Evolutionary conservation across 2,113 vertebrate genomes (phyloP), one percentile per base, ranked within the genome.

Genomic region (Grammomys surdaster): DNA sequence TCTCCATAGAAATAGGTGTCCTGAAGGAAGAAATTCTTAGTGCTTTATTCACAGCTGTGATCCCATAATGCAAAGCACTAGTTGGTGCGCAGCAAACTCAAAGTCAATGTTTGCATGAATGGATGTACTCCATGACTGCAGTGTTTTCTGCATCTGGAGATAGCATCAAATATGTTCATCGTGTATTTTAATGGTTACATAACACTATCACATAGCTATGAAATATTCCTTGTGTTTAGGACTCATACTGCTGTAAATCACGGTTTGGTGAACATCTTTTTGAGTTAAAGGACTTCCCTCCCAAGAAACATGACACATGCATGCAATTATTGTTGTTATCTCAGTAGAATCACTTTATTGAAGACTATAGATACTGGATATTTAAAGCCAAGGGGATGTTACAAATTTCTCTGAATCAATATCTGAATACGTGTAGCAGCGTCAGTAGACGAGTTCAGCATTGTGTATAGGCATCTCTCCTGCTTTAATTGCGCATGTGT

Each of bases 241-340:
- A 89, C 43, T 95, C 72, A 51, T 60, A 54, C 56, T 65, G 1
- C 82, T 82, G 7, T 46, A 91, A 91, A 58, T 91, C 95, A 94
- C 67, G 13, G 33, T 92, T 31, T 93, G 78, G 46, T 92, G 72
- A 81, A 84, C 56, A 33, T 95, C 33, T 78, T 95, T 67, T 20
- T 92, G n/a, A 54, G 22, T 67, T 24, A 58, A 95, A 51, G 14
- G 4, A 80, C 89, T 60, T 90, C 17, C 28, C 56, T 86, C 82
- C 20, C 16, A 58, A 63, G 51, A 73, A 28, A 60, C 65, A 60
- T 51, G 5, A 22, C 28, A 72, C 24, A 80, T 28, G 26, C 24
- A 75, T 9, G 17, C 7, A 11, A 8, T 70, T 73, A 60, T 87
- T 40, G 40, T 40, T 65, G 33, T 93, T 76, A 65, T n/a, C 72